phyloP scores from a whole-genome alignment of 2,797 vertebrate genomes.

The Ctenosaura bakeri region DNA sequence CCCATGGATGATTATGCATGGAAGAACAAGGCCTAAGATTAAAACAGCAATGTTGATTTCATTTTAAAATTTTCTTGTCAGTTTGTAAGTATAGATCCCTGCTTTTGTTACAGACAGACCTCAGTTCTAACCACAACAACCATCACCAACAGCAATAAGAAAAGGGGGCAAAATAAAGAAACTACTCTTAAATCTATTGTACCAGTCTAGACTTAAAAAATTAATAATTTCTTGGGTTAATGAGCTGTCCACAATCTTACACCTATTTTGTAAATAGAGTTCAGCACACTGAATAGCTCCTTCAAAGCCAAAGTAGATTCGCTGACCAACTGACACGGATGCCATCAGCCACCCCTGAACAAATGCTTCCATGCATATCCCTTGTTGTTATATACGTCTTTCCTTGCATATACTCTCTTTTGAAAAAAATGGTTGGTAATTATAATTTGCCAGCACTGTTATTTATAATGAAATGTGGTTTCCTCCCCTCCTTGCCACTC shows the following conservation, averaged over 20 bases:
- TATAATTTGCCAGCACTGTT: constrained; percentile 47
- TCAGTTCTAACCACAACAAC: background rate
- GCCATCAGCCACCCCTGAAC: background rate
- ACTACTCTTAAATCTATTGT: background rate
- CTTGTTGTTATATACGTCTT: background rate
- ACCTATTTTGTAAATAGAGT: too few relatives aligned
- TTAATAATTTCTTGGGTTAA: background rate
- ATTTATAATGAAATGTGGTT: constrained; percentile 47
- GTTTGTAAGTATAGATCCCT: background rate
- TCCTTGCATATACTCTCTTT: background rate
- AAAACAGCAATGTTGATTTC: background rate
- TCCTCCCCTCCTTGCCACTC: background rate
- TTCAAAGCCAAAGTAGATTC: too few relatives aligned
- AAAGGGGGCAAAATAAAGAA: background rate
- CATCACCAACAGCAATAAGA: background rate
- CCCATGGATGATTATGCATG: too few relatives aligned
- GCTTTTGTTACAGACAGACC: background rate
- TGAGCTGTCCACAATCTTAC: too few relatives aligned
- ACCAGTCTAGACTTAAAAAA: background rate
- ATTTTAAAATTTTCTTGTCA: background rate
- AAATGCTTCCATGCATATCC: background rate
- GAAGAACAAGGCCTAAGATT: background rate
- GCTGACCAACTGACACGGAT: too few relatives aligned
- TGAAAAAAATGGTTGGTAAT: constrained; percentile 9
- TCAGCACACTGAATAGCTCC: too few relatives aligned